Conservation (phyloP, 1,140 invertebrate species). For the Aphelenchoides fujianensis region DNA sequence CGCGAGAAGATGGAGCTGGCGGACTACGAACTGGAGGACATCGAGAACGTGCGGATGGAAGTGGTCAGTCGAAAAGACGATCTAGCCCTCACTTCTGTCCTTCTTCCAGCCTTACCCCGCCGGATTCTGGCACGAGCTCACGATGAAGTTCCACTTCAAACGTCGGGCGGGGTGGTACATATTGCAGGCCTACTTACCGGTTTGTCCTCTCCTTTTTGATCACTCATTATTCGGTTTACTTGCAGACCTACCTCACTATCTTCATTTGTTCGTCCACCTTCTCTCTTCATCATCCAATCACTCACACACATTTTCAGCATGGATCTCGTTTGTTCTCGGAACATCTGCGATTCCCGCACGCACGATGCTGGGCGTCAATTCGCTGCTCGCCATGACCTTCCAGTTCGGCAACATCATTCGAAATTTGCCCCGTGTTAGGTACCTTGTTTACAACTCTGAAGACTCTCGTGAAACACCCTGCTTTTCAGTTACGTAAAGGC, state of each 20-base stretch:
- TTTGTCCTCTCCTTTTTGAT: not conserved
- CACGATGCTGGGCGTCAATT: conserved; percentile 35
- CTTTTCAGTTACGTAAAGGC: conserved; percentile 40
- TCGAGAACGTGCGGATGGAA: conserved; percentile 47
- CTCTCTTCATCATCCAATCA: conserved; percentile 23
- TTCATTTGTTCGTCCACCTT: conserved; percentile 62
- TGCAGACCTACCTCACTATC: conserved; percentile 58
- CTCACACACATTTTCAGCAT: conserved; percentile 48
- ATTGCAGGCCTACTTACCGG: conserved; percentile 58
- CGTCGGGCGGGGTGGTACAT: conserved; percentile 61
- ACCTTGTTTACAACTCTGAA: too few species aligned
- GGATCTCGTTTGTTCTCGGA: conserved; percentile 61
- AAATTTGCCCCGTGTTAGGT: conserved; percentile 52
- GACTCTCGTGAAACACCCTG: conserved; percentile 1
- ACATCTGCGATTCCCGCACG: conserved; percentile 51
- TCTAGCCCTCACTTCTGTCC: not conserved
- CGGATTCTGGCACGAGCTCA: conserved; percentile 61
- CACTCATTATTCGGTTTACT: not conserved
- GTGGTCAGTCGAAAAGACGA: conserved; percentile 44
- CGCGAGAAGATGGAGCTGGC: conserved; percentile 61
- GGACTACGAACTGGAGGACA: conserved; percentile 57
- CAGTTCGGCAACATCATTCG: conserved; percentile 55
- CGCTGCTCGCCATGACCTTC: conserved; percentile 49
- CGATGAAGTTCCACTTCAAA: conserved; percentile 61
- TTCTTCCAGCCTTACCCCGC: conserved; percentile 57